Evolutionary conservation across 1,140 invertebrate genomes (phyloP), one percentile per base, ranked within the genome.

Genomic region (Drosophila arizonae): DNA sequence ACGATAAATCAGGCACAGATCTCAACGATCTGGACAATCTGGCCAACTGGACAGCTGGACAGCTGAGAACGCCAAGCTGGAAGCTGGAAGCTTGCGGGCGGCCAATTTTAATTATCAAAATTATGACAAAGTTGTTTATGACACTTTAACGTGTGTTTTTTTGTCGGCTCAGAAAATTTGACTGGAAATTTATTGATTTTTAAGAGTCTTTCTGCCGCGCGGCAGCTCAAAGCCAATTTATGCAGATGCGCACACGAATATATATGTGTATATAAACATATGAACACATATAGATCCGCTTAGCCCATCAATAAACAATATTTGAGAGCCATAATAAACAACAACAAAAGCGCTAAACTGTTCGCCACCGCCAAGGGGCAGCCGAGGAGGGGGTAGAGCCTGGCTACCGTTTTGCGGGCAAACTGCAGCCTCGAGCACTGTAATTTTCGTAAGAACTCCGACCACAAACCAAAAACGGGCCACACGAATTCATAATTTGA

Each of bases 61-160:
- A 71, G 58, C 36, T 15, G 43, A 17, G 43, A 17, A 3, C n/a
- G 17, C 5, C 5, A 17, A 45, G 13, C 43, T 45, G n/a, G n/a
- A 15, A 46, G 43, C 43, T 46, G 43, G 43, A 9, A 46, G 43
- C 73, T 79, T 72, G 56, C 72, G 67, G 76, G 84, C 84, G 84
- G 84, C 76, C 82, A 88, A 77, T 86, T 90, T 89, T 89, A 90
- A 86, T 90, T 89, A 90, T 67, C 85, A 86, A 89, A 89, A 86
- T 89, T 89, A 89, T 89, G 85, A 89, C 85, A 90, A 89, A 89
- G 85, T 89, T 86, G 84, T 88, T 88, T 88, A 88, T 75, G 84
- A 80, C 84, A 80, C 75, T 88, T 88, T 80, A 82, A 88, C 79
- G 67, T 64, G 77, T 58, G 69, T 77, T 80, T 85, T 73, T 39